Percentiles rank a stretch among this genome's conserved stretches.
Evolutionary conservation across 1,140 invertebrate genomes (phyloP).

Genomic region (Drosophila repleta): DNA sequence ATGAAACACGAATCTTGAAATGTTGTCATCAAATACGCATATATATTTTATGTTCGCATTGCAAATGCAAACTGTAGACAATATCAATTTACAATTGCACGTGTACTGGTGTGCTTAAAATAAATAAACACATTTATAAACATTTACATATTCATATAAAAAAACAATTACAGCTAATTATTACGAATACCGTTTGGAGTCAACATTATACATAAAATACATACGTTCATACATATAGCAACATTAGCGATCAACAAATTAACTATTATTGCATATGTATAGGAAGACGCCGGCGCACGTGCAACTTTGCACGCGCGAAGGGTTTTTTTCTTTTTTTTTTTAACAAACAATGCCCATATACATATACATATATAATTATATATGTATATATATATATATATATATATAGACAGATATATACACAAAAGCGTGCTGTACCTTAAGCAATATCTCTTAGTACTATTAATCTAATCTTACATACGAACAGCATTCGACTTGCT

Average conservation of each 20-base stretch:
- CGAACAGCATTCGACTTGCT: constrained; percentile 13
- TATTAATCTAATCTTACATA: constrained; percentile 56
- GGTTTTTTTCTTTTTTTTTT: constrained; percentile 28
- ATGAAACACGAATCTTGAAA: not conserved
- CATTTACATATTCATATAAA: constrained; percentile 49
- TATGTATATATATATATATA: constrained; percentile 11
- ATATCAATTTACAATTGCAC: constrained; percentile 70
- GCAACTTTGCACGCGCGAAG: constrained; percentile 43
- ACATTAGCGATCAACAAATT: constrained; percentile 62
- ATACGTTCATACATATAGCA: constrained; percentile 55
- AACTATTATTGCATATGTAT: constrained; percentile 70
- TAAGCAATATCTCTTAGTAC: constrained; percentile 40
- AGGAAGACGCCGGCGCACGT: constrained; percentile 68
- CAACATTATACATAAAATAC: constrained; percentile 76
- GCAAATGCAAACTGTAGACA: constrained; percentile 24
- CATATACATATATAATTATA: constrained; percentile 10
- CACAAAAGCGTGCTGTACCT: constrained; percentile 8
- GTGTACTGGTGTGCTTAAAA: constrained; percentile 53
- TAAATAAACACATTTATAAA: constrained; percentile 70
- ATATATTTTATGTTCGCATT: constrained; percentile 19
- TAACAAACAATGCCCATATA: constrained; percentile 60
- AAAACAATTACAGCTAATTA: constrained; percentile 61
- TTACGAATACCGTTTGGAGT: constrained; percentile 64
- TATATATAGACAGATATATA: constrained; percentile 2
- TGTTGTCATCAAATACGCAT: constrained; percentile 30